Evolutionary conservation across 1,140 invertebrate genomes (phyloP), one percentile per base, ranked within the genome.

Genomic region (Acromyrmex echinatior): DNA sequence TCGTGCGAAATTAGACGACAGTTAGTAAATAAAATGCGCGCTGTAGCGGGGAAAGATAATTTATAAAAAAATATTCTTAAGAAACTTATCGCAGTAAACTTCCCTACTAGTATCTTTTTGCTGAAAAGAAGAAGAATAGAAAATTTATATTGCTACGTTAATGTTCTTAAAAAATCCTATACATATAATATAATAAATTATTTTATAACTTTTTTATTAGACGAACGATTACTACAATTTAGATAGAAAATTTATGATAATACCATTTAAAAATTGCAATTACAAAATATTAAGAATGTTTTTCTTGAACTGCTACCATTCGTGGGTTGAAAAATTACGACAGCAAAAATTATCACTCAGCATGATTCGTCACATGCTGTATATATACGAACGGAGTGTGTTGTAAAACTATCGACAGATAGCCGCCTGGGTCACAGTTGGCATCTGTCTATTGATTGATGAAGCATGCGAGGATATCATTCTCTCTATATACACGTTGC

Each of bases 1-100:
- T 87, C 87, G 87, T 49, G 35, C 25, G 77, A 66, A 60, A 88
- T 89, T 88, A 89, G 81, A 56, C 60, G 65, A 74, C 53, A 31
- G 31, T 31, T 31, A 31, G 6, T n/a, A 28, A 86, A 77, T 88
- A 58, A 86, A 73, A 85, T 35, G n/a, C 25, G 25, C 25, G 1
- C 9, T 39, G n/a, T 5, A 66, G 9, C 3, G 45, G n/a, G 2
- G 21, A 80, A 71, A 81, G 21, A 68, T 70, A 68, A 35, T 53
- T 35, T n/a, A 28, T 21, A 18, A 45, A 56, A 58, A 81, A 3
- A 5, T 79, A 5, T 79, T n/a, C 5, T 18, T 39, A 49, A 0
- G 49, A 31, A 65, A 65, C 10, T 56, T 80, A 16, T 12, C 28
- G 14, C 2, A 16, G 14, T 51, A 51, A 51, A 51, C 49, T 51